Evolutionary conservation across 1,140 invertebrate species (phyloP).

Genomic region (Condylostylus longicornis): DNA sequence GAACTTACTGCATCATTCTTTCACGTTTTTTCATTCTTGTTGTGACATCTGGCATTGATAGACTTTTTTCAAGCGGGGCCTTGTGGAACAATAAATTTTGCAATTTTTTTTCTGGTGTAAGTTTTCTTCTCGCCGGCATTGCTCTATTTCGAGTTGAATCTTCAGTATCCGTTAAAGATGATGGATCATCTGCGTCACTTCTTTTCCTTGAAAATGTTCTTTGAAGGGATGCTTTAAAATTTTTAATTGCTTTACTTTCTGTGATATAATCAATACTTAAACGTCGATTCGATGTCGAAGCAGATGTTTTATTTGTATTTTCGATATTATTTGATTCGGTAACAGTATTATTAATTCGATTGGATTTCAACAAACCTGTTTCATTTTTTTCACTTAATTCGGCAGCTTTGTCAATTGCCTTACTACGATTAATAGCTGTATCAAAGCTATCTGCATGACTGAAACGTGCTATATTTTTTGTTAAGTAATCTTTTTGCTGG

Average conservation of each 20-base stretch:
- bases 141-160: constrained; percentile 36
- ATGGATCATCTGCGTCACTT: constrained; percentile 30
- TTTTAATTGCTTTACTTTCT: constrained; percentile 29
- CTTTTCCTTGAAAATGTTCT: constrained; percentile 38
- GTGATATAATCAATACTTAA: constrained; percentile 8
- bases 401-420: constrained; percentile 17
- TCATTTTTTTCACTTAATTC: no score
- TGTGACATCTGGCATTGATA: constrained; percentile 69
- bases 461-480: constrained; percentile 17
- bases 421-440: constrained; percentile 3
- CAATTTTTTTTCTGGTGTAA: constrained; percentile 6
- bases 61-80: constrained; percentile 55
- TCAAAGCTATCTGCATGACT: neutral
- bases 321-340: neutral
- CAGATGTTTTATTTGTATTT: neutral
- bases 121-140: constrained; percentile 9
- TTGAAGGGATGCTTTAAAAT: constrained; percentile 37
- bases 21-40: constrained; percentile 53
- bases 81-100: constrained; percentile 25
- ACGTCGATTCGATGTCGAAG: neutral
- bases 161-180: constrained; percentile 14
- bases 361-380: no score
- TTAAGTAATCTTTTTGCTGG: constrained; percentile 28
- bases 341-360: constrained; percentile 3
- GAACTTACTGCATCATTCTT: constrained; percentile 48